phyloP scores from a whole-genome alignment of 2,113 vertebrate genomes.

The Neoarius graeffei region DNA sequence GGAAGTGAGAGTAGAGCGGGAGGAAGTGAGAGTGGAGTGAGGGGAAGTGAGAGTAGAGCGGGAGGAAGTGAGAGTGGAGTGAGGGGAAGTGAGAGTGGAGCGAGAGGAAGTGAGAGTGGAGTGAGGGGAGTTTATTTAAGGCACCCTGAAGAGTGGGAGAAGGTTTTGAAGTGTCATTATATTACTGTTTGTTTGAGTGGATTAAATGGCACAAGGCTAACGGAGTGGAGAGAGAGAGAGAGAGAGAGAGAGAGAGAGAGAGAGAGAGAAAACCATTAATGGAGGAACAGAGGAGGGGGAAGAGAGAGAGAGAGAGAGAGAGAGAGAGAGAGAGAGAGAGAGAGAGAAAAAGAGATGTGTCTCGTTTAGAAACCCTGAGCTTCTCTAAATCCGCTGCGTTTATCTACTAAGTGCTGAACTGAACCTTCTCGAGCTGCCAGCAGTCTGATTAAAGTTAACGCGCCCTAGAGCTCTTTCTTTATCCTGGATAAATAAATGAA shows the following conservation, averaged over 20 bases:
- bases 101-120: too few relatives aligned
- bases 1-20: too few relatives aligned
- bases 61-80: too few relatives aligned
- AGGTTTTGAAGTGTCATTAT: slow-evolving; percentile 75
- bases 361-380: neutral
- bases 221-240: slow-evolving; percentile 53
- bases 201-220: slow-evolving; percentile 69
- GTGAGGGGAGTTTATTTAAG: slow-evolving; percentile 60
- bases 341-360: neutral
- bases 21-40: too few relatives aligned
- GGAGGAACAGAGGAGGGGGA: slow-evolving; percentile 51
- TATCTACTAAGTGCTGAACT: neutral
- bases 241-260: neutral
- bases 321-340: neutral
- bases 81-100: too few relatives aligned
- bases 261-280: slow-evolving; percentile 21
- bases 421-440: slow-evolving; percentile 3
- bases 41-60: too few relatives aligned
- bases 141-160: slow-evolving; percentile 66
- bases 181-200: slow-evolving; percentile 77
- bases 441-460: slow-evolving; percentile 36
- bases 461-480: slow-evolving; percentile 30
- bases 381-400: slow-evolving; percentile 7
- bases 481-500: slow-evolving; percentile 43
- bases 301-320: neutral